Base-by-base conservation (phyloP, 2,888 invertebrate genomes). In the Cactoblastis cactorum region DNA sequence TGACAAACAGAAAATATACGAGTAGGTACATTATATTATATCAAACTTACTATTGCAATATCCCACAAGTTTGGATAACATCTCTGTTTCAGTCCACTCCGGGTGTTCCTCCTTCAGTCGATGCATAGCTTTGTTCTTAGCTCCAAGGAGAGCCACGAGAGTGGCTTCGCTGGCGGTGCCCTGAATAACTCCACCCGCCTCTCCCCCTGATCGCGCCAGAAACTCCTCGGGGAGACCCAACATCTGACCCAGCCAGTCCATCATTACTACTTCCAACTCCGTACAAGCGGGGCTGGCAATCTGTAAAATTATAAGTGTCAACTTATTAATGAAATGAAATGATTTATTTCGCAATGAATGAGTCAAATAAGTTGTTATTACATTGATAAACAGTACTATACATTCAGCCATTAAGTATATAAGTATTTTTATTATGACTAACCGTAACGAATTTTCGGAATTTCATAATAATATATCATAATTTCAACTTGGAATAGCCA, bases 181-280 rank as follows among this genome's bases (percentile, higher is more conserved):
- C 91, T 97, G 93, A 61, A 97, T 97, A 6, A 97, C 96, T 9
- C 96, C 96, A n/a, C 95, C 95, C 1, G 95, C 97, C 51, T 95
- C 96, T 52, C 94, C 95, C 0, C 96, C 96, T 0, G 94, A 94
- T 56, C 93, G 92, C 0, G 96, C 95, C 45, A 98, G 86, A 82
- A 98, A 98, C 61, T 93, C 93, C 14, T 94, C 90, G 0, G 98
- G 98, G 3, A 98, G 89, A 0, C 95, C 94, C 50, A 98, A 74
- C 94, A 98, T 95, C 87, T 97, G 96, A 38, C 97, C 98, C 60
- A 98, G 83, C 98, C 98, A 98, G 83, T 98, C 97, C 71, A 98
- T 83, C 95, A 97, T 97, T 17, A 97, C 94, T 1, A 98, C 97
- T 84, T 98, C 98, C 52, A 98, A 87, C 78, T 98, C 98, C 0